These are phyloP conservation scores for Alexandromys fortis DNA, from an alignment of 2,113 vertebrate species.

Conservation along the genomic window DNA sequence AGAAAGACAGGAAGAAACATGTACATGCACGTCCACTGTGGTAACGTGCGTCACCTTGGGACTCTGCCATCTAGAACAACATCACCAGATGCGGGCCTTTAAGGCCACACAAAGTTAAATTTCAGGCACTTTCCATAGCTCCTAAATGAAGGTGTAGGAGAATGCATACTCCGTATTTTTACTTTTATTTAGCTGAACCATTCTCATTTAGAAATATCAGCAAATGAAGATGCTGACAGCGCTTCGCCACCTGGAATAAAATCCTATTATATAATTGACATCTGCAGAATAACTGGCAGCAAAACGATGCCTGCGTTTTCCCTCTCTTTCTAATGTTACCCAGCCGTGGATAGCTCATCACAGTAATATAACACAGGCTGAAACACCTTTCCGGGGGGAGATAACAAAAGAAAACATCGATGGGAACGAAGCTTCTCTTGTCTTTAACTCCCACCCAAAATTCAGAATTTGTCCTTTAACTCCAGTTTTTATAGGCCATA, in stretches of 20 bases:
- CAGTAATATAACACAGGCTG: not conserved
- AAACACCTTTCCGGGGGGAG: not conserved
- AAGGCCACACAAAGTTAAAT: not conserved
- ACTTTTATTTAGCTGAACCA: not conserved
- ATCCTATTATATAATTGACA: not conserved
- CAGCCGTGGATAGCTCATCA: not conserved
- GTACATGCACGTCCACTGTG: not conserved
- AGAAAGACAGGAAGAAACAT: not conserved
- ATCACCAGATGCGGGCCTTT: not conserved
- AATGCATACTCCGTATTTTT: not conserved
- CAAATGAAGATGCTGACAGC: not conserved
- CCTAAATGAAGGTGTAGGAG: not conserved
- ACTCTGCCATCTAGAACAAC: not conserved
- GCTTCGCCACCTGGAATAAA: not conserved
- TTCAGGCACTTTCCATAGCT: not conserved
- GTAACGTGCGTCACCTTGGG: not conserved
- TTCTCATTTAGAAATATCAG: not conserved
- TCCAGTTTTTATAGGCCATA: not conserved
- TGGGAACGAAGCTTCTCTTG: not conserved
- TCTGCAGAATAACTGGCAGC: too few relatives aligned
- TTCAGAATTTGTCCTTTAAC: slow-evolving; percentile 37
- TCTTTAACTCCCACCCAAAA: not conserved
- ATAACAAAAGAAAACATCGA: not conserved
- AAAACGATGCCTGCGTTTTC: too few relatives aligned
- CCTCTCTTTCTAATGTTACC: not conserved